A percentile compares a stretch with the other conserved stretches of the same genome.
Conservation (phyloP, 1,140 invertebrate species). For the Branchinecta lynchi region DNA sequence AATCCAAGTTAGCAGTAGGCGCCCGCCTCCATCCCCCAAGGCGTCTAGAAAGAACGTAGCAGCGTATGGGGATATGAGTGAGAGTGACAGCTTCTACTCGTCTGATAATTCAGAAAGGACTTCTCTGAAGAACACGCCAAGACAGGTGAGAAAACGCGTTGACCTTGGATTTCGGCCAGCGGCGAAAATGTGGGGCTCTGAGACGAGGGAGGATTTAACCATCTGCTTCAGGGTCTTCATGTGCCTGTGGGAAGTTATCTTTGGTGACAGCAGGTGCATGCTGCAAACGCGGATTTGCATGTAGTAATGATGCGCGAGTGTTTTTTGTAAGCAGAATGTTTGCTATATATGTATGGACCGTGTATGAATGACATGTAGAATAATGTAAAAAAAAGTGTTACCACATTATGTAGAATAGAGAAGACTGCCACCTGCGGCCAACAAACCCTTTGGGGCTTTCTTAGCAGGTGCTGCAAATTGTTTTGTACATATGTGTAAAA, state of each 20-base stretch:
- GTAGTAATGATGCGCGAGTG: too few species aligned
- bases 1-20: slow-evolving; percentile 58
- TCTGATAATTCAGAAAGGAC: slow-evolving; percentile 62
- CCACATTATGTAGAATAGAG: too few species aligned
- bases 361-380: too few species aligned
- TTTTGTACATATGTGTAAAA: too few species aligned
- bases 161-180: neutral
- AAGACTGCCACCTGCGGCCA: too few species aligned
- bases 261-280: neutral
- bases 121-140: slow-evolving; percentile 29
- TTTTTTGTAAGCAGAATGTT: too few species aligned
- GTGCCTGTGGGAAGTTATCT: neutral
- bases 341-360: too few species aligned
- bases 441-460: too few species aligned
- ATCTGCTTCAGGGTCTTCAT: neutral
- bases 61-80: slow-evolving; percentile 45
- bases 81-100: slow-evolving; percentile 57
- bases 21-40: slow-evolving; percentile 48
- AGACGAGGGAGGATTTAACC: too few species aligned
- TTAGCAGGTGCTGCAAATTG: too few species aligned
- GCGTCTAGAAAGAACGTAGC: slow-evolving; percentile 43
- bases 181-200: neutral
- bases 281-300: neutral
- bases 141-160: neutral
- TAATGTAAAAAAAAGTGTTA: too few species aligned